Evolutionary conservation across 2,113 vertebrate species (phyloP).

Genomic region (Mus pahari): DNA sequence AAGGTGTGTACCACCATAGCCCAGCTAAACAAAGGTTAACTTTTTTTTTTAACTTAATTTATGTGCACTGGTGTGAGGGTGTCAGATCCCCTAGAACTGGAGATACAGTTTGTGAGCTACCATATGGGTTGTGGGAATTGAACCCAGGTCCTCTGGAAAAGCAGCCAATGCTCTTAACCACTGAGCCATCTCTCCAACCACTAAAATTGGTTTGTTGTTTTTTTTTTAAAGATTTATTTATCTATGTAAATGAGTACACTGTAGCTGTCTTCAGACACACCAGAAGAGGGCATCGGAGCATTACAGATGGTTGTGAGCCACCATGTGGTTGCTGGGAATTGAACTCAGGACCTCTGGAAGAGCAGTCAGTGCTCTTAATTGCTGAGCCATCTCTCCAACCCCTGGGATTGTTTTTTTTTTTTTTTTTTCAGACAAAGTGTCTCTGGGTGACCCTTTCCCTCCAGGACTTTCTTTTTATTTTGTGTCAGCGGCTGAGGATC

Average conservation of each 20-base stretch:
- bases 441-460: not conserved
- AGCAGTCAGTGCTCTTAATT: not conserved
- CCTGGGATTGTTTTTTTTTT: not conserved
- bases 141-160: not conserved
- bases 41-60: not conserved
- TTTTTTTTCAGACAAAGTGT: not conserved
- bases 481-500: not conserved
- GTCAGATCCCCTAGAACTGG: not conserved
- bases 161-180: not conserved
- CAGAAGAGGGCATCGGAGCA: too few relatives aligned
- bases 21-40: not conserved
- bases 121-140: not conserved
- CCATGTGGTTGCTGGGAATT: not conserved
- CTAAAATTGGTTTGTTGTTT: not conserved
- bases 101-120: not conserved
- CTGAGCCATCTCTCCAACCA: not conserved
- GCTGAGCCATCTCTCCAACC: not conserved
- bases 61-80: not conserved
- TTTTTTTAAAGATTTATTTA: too few relatives aligned
- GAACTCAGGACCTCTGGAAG: not conserved
- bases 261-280: too few relatives aligned
- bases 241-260: too few relatives aligned
- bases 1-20: not conserved
- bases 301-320: not conserved
- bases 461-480: not conserved